Base-by-base conservation (phyloP, 2,888 invertebrate genomes). In the Ornithoptera priamus region DNA sequence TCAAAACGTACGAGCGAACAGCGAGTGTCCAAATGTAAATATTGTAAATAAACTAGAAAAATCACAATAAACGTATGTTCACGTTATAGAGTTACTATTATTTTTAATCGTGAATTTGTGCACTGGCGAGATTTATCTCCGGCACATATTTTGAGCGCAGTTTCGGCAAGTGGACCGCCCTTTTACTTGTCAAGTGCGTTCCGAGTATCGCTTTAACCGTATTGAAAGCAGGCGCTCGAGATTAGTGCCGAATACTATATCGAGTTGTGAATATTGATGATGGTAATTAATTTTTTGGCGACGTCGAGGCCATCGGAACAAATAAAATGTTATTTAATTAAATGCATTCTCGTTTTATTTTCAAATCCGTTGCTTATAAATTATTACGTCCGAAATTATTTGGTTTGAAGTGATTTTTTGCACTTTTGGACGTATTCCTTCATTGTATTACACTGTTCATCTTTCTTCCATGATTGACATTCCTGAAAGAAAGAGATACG, bases 321-420 rank as follows among this genome's bases (percentile, higher is more conserved):
- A 88, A 83, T 85, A 86, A 87, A 89, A 86, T 79, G 85, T 87
- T 90, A 90, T 89, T 90, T 90, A 89, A 89, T 89, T 85, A 87
- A 82, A 79, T 76, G 85, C 20, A 68, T 63, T 62, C 50, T 79
- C 73, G 76, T 82, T 83, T 83, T 78, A 79, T 78, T 80, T 70
- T 69, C 39, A 58, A 53, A 64, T 58, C 17, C 10, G 53, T 60
- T 24, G 15, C 18, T 57, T 30, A 65, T 53, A 8, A 39, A 24
- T 18, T 59, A 62, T 30, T 62, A 57, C 3, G 17, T 17, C 18
- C 18, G 20, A 18, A 30, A 22, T 50, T 42, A 66, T 61, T 65
- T 64, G 22, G 57, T 69, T 64, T 66, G 72, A 10, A 75, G 68
- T 8, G 65, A 60, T 22, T 66, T 58, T 69, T 75, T 77, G 69